Conservation (phyloP, 2,888 invertebrate genomes). For the Clunio marinus region DNA sequence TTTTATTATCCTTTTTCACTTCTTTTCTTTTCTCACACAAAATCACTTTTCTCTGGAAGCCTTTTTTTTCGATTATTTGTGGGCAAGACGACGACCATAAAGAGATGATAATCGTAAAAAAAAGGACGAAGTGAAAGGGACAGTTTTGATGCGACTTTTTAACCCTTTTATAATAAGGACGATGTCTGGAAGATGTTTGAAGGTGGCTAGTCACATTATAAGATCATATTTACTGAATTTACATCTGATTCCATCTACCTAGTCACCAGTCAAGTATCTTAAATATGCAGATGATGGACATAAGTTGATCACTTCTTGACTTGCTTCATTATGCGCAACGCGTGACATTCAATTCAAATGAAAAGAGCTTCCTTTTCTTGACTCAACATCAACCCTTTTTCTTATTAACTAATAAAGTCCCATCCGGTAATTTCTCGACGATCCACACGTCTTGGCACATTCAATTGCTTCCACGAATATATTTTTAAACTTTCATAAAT, state of each 20-base stretch:
- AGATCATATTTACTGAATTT: too few species aligned
- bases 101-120: conserved; percentile 27
- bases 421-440: conserved; percentile 32
- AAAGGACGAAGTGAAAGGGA: conserved; percentile 25
- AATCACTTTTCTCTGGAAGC: not conserved
- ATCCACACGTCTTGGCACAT: conserved; percentile 38
- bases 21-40: conserved; percentile 29
- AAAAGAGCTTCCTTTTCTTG: not conserved
- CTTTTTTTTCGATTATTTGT: conserved; percentile 5
- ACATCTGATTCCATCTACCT: too few species aligned
- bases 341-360: conserved; percentile 23
- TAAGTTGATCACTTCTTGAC: conserved; percentile 35
- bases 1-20: conserved; percentile 28
- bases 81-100: conserved; percentile 9
- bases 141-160: conserved; percentile 1
- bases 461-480: not conserved
- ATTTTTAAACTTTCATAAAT: not conserved
- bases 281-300: conserved; percentile 34
- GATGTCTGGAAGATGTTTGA: too few species aligned
- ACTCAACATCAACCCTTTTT: conserved; percentile 4
- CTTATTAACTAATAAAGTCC: conserved; percentile 12
- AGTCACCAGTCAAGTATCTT: too few species aligned
- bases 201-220: too few species aligned
- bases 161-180: not conserved
- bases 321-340: conserved; percentile 32